Conservation (phyloP, 2,113 vertebrate genomes). For the Odocoileus virginianus region DNA sequence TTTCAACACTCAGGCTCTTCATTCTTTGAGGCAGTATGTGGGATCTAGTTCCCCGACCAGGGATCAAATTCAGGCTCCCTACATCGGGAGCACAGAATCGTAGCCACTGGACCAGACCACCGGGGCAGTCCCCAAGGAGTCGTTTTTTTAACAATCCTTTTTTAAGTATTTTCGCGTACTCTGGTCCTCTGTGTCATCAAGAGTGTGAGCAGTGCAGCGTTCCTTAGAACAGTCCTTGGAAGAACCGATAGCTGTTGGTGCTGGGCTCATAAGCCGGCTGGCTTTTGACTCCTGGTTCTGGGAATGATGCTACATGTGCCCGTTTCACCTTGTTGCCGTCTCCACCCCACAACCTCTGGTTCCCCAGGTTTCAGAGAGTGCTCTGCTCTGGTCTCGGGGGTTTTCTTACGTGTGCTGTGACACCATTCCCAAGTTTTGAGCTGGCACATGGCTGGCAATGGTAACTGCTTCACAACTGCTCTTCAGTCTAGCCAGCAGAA, state of each 20-base stretch:
- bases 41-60: background rate
- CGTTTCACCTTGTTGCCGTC: rapidly evolving
- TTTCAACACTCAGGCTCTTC: background rate
- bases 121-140: background rate
- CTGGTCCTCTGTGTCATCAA: background rate
- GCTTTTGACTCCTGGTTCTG: background rate
- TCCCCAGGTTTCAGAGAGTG: background rate
- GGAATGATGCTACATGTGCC: background rate
- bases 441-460: background rate
- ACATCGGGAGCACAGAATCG: background rate
- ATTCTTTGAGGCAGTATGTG: background rate
- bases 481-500: rapidly evolving
- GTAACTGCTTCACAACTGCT: no score
- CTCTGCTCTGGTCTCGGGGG: background rate
- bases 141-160: background rate
- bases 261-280: background rate
- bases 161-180: background rate
- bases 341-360: background rate
- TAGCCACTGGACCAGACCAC: background rate
- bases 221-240: background rate
- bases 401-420: background rate
- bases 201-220: background rate
- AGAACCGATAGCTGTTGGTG: background rate
- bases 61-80: background rate
- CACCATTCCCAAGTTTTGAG: background rate